Conservation (phyloP, 2,113 vertebrate species). For the Crotophaga sulcirostris region DNA sequence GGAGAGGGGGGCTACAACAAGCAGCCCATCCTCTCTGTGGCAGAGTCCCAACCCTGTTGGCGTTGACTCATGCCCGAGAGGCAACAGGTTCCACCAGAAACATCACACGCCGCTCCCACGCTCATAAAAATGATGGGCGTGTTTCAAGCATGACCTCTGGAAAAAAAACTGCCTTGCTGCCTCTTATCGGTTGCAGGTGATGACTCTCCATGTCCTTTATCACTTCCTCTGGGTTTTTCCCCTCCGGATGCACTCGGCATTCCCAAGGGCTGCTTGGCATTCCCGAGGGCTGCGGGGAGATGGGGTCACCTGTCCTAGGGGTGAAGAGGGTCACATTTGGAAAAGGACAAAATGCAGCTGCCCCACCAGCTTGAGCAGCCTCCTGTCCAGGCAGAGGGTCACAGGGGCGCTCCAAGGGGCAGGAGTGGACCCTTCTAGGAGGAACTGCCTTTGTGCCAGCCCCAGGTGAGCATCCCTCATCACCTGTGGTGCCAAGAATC, state of each 20-base stretch:
- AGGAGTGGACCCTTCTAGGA: background rate
- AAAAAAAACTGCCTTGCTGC: background rate
- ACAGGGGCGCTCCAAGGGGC: background rate
- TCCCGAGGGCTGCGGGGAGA: background rate
- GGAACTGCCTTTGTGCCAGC: background rate
- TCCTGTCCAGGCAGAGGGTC: background rate
- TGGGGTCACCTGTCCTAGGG: background rate
- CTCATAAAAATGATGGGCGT: slow-evolving; percentile 53
- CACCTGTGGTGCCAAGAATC: background rate
- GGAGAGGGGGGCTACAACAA: background rate
- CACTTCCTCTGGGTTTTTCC: slow-evolving; percentile 20
- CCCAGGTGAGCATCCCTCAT: background rate
- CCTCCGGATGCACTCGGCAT: background rate
- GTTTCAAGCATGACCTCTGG: slow-evolving; percentile 50
- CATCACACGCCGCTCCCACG: slow-evolving; percentile 62
- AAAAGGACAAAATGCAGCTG: background rate
- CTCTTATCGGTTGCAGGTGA: background rate
- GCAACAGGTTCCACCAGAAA: slow-evolving; percentile 74
- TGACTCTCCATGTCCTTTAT: slow-evolving; percentile 4
- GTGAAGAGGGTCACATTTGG: background rate
- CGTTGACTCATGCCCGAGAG: background rate
- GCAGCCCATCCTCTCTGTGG: background rate
- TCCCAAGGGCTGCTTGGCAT: background rate
- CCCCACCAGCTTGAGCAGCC: background rate
- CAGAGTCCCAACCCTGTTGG: background rate